A percentile compares a stretch with the other conserved stretches of the same genome.
These are phyloP conservation scores for Rhynchotus rufescens DNA, from an alignment of 2,797 vertebrate species.

Conservation along the genomic window DNA sequence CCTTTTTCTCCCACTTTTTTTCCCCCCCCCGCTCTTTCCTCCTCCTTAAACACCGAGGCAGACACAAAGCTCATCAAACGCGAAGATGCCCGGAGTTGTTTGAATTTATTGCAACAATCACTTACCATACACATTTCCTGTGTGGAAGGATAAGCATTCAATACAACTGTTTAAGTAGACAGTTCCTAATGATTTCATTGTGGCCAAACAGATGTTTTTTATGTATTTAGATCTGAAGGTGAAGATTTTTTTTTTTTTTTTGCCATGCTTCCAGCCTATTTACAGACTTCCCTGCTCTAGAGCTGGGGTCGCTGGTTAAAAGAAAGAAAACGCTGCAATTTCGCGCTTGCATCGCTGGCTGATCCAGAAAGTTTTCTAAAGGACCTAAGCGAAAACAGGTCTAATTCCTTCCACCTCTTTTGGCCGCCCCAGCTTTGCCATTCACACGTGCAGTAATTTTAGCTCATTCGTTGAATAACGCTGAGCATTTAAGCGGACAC, in stretches of 20 bases:
- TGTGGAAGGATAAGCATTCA: slow-evolving; percentile 74
- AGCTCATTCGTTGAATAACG: slow-evolving; percentile 55
- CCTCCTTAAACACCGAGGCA: background rate
- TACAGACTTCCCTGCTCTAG: slow-evolving; percentile 69
- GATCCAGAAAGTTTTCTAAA: slow-evolving; percentile 68
- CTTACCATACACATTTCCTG: slow-evolving; percentile 77
- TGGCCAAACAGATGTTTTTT: slow-evolving; percentile 76
- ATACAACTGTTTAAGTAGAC: slow-evolving; percentile 71
- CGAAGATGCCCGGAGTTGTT: slow-evolving; percentile 64
- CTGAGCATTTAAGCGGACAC: slow-evolving; percentile 22
- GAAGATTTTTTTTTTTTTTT: slow-evolving; percentile 72
- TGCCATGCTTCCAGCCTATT: slow-evolving; percentile 69
- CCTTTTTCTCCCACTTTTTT: background rate
- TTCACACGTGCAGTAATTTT: slow-evolving; percentile 34
- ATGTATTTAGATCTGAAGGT: slow-evolving; percentile 74
- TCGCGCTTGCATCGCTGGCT: slow-evolving; percentile 39
- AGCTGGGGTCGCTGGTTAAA: slow-evolving; percentile 28
- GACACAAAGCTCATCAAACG: slow-evolving; percentile 56
- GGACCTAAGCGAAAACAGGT: slow-evolving; percentile 49
- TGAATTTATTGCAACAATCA: slow-evolving; percentile 75
- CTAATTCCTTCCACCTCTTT: slow-evolving; percentile 47
- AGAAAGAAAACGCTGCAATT: slow-evolving; percentile 62
- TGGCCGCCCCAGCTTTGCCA: background rate
- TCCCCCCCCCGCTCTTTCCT: too few species aligned
- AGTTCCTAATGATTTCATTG: slow-evolving; percentile 78